Percentiles rank a stretch among this genome's conserved stretches.
phyloP scores from a whole-genome alignment of 2,797 vertebrate genomes.

The Parauchenoglanis ngamensis region DNA sequence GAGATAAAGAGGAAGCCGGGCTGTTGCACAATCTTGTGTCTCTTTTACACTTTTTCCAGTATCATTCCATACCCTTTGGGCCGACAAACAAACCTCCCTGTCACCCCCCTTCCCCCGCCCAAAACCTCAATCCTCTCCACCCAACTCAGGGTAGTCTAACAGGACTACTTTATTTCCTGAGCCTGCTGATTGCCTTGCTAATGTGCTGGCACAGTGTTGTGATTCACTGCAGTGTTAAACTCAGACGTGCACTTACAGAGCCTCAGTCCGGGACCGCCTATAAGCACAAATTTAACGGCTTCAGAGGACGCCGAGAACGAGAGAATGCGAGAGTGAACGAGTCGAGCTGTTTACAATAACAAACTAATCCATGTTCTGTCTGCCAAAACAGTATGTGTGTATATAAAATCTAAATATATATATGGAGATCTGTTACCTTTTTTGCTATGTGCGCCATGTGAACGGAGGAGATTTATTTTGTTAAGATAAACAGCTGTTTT shows the following conservation, averaged over 20 bases:
- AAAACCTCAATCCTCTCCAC: neutral
- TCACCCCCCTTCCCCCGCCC: neutral
- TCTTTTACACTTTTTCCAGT: neutral
- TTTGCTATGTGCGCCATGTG: conserved; percentile 73
- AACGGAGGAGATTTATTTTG: conserved; percentile 79
- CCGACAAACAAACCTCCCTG: neutral
- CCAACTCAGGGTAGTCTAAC: conserved; percentile 14
- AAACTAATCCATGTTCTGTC: conserved; percentile 69
- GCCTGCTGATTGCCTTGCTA: conserved; percentile 32
- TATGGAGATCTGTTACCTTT: conserved; percentile 70
- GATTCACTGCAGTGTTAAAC: conserved; percentile 49
- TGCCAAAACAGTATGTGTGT: conserved; percentile 73
- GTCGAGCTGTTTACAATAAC: conserved; percentile 74
- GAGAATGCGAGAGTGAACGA: conserved; percentile 18
- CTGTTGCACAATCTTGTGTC: conserved; percentile 21
- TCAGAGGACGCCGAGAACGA: conserved; percentile 79
- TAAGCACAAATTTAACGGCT: conserved; percentile 85
- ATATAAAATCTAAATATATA: conserved; percentile 57
- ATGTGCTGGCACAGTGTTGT: conserved; percentile 47
- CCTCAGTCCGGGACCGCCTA: conserved; percentile 59
- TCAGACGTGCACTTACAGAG: conserved; percentile 43
- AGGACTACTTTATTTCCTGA: conserved; percentile 12
- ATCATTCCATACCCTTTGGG: conserved; percentile 32
- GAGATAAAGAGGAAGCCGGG: conserved; percentile 22
- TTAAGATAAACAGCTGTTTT: conserved; percentile 66